Evolutionary conservation across 2,888 invertebrate species (phyloP).

Genomic region (Incurvaria masculella): DNA sequence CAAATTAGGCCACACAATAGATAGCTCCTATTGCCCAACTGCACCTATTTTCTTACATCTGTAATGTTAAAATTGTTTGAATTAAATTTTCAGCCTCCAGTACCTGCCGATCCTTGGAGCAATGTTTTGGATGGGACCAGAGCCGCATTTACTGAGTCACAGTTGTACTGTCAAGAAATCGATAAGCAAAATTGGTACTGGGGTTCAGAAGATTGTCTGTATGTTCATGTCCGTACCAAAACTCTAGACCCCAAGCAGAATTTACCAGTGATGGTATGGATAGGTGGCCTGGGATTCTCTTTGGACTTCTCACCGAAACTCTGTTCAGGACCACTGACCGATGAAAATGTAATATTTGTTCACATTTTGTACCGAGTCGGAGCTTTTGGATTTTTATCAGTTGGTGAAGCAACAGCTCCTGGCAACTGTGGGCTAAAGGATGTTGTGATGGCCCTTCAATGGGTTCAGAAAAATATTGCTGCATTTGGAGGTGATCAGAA

Average conservation of each 20-base stretch:
- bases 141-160: conserved; percentile 17
- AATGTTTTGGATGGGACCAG: conserved; percentile 32
- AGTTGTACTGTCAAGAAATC: neutral
- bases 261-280: conserved; percentile 52
- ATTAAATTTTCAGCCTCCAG: conserved; percentile 43
- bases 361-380: conserved; percentile 44
- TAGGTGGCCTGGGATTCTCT: conserved; percentile 37
- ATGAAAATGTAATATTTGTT: conserved; percentile 37
- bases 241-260: conserved; percentile 29
- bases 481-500: conserved; percentile 44
- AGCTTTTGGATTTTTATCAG: conserved; percentile 44
- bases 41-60: too few species aligned
- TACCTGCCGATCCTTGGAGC: conserved; percentile 28
- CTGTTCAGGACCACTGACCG: conserved; percentile 34
- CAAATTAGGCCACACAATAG: too few species aligned
- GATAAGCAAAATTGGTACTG: conserved; percentile 13
- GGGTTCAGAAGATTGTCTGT: conserved; percentile 47
- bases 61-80: too few species aligned
- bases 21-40: too few species aligned
- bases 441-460: conserved; percentile 40
- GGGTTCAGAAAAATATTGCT: conserved; percentile 41
- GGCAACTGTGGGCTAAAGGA: conserved; percentile 49
- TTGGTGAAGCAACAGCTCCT: conserved; percentile 39
- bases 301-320: conserved; percentile 27
- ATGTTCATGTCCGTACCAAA: conserved; percentile 37